phyloP scores from a whole-genome alignment of 2,888 invertebrate genomes.

The Diarsia rubi region DNA sequence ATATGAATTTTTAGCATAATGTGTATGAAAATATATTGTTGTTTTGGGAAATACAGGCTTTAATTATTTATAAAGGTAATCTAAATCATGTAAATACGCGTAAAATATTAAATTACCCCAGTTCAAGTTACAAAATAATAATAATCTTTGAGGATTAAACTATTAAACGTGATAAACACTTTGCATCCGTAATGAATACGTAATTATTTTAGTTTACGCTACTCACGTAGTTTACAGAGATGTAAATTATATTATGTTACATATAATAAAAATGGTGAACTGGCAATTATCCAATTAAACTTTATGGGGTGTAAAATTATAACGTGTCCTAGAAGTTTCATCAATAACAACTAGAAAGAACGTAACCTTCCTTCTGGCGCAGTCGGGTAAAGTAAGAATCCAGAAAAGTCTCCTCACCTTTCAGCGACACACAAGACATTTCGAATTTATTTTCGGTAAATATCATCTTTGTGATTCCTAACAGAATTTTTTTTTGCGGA shows the following conservation, averaged over 20 bases:
- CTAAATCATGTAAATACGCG: slow-evolving; percentile 26
- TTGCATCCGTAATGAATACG: slow-evolving; percentile 55
- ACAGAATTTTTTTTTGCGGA: background rate
- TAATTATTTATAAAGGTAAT: background rate
- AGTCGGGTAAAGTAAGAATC: too few species aligned
- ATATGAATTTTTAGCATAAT: too few species aligned
- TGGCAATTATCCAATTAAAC: slow-evolving; percentile 1
- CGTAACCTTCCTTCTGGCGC: too few species aligned
- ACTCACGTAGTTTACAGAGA: slow-evolving; percentile 27
- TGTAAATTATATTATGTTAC: slow-evolving; percentile 21
- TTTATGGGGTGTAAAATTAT: background rate
- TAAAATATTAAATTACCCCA: slow-evolving; percentile 40
- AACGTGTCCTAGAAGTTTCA: background rate
- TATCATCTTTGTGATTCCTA: background rate
- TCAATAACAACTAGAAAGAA: background rate
- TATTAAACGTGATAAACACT: slow-evolving; percentile 55
- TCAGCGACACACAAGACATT: background rate
- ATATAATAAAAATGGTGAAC: background rate
- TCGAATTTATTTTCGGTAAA: background rate
- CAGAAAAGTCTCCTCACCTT: background rate
- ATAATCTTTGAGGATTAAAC: slow-evolving; percentile 47
- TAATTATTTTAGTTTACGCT: slow-evolving; percentile 42
- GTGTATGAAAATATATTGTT: too few species aligned
- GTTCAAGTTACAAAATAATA: slow-evolving; percentile 37
- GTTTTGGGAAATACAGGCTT: too few species aligned